Conservation (phyloP, 2,888 invertebrate species). For the Microplitis manilae region DNA sequence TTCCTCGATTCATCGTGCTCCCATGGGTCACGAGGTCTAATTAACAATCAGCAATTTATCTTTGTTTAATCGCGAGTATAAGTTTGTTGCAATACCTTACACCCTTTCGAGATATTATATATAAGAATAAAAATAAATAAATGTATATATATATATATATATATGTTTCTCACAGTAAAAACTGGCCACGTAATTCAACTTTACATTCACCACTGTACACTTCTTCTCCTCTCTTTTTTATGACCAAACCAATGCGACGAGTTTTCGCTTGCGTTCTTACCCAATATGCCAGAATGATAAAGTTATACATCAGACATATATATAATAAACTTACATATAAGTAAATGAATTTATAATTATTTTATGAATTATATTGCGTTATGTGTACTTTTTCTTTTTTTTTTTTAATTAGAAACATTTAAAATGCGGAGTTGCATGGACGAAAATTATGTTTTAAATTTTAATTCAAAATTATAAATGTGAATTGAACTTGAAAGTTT, state of each 20-base stretch:
- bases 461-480: too few relatives aligned
- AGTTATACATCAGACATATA: not conserved
- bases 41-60: constrained; percentile 67
- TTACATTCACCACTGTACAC: constrained; percentile 29
- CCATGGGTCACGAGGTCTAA: constrained; percentile 60
- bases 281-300: constrained; percentile 24
- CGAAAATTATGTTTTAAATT: too few relatives aligned
- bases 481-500: too few relatives aligned
- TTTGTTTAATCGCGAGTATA: constrained; percentile 56
- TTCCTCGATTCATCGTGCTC: constrained; percentile 9
- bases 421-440: too few relatives aligned
- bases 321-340: not conserved
- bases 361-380: not conserved
- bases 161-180: not conserved
- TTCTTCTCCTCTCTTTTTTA: constrained; percentile 19
- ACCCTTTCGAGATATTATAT: constrained; percentile 10
- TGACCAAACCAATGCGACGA: constrained; percentile 8
- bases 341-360: not conserved
- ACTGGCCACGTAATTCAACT: constrained; percentile 32
- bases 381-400: too few relatives aligned
- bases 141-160: constrained; percentile 8
- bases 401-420: too few relatives aligned
- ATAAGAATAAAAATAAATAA: constrained; percentile 19
- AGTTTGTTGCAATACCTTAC: constrained; percentile 50
- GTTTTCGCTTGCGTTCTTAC: constrained; percentile 33